Conservation (phyloP, 2,113 vertebrate species). For the Apteryx owenii region DNA sequence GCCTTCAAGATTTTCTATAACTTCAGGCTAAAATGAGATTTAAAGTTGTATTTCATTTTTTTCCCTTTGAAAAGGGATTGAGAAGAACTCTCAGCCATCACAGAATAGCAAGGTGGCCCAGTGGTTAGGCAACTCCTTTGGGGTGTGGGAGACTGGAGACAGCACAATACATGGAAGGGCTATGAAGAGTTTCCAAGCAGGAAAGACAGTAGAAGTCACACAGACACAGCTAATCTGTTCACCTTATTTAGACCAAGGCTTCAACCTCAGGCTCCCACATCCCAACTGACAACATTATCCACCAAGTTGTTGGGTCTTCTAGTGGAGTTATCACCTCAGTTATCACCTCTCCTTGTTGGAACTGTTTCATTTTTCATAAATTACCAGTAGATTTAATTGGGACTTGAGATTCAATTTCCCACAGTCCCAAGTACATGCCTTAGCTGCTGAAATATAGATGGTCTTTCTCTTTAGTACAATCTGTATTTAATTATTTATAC, state of each 20-base stretch:
- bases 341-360: background rate
- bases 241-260: background rate
- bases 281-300: background rate
- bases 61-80: background rate
- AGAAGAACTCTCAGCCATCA: background rate
- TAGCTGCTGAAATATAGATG: background rate
- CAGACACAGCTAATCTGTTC: background rate
- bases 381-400: background rate
- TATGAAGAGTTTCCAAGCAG: background rate
- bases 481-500: background rate
- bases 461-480: background rate
- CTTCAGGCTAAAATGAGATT: background rate
- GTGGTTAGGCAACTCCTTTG: background rate
- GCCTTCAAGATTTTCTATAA: background rate
- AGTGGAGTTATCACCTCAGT: background rate
- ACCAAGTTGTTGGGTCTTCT: background rate
- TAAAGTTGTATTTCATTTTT: background rate
- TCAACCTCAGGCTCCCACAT: background rate
- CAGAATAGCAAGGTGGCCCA: background rate
- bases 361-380: background rate
- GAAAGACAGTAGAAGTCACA: background rate
- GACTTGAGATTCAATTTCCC: background rate
- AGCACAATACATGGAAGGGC: background rate
- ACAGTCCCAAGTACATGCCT: background rate
- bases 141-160: background rate